Evolutionary conservation across 2,888 invertebrate species (phyloP).

Genomic region (Phyto melanocephala): DNA sequence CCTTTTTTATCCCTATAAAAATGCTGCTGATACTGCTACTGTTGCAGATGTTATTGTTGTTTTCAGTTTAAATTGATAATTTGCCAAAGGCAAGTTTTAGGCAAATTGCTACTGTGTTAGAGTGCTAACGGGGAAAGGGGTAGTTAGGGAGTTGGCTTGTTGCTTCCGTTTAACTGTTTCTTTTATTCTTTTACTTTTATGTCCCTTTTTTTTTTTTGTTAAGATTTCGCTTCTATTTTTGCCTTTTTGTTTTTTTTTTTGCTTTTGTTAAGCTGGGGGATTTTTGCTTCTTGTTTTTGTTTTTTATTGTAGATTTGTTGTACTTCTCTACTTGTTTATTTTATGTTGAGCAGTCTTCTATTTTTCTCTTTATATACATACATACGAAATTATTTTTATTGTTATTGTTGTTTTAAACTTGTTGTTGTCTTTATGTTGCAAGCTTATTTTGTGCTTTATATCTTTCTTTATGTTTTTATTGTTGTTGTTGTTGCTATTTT

Average conservation of each 20-base stretch:
- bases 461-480: too few species aligned
- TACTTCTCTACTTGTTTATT: constrained; percentile 42
- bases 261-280: constrained; percentile 36
- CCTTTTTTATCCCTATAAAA: background rate
- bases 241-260: constrained; percentile 4
- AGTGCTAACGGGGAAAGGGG: background rate
- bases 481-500: constrained; percentile 21
- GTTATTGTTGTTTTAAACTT: constrained; percentile 36
- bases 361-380: background rate
- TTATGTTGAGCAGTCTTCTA: constrained; percentile 57
- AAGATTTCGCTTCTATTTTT: constrained; percentile 23
- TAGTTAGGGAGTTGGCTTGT: constrained; percentile 55
- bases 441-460: constrained; percentile 47
- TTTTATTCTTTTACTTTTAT: constrained; percentile 18
- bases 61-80: constrained; percentile 59
- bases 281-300: background rate
- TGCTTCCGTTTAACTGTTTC: constrained; percentile 56
- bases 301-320: constrained; percentile 35
- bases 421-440: constrained; percentile 32
- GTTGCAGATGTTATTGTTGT: background rate
- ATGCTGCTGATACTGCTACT: background rate
- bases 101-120: background rate
- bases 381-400: background rate
- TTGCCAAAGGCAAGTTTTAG: constrained; percentile 55
- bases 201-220: background rate